Evolutionary conservation across 2,797 vertebrate genomes (phyloP), one percentile per base, ranked within the genome.

Genomic region (Acrossocheilus wenchowensis): DNA sequence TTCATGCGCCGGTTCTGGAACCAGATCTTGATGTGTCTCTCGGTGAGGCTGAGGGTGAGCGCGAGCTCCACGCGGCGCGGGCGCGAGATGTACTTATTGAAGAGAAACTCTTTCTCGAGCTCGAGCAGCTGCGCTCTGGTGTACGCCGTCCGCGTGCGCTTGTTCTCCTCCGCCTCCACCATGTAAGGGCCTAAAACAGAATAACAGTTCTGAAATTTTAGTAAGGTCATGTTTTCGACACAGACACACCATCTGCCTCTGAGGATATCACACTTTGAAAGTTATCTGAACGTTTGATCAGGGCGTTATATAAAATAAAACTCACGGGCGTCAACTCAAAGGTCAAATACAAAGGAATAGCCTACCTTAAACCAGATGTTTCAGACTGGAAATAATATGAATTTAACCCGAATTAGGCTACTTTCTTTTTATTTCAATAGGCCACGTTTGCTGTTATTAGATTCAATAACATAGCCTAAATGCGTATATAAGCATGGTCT

Each of bases 21-120:
- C 97, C 97, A 98, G 95, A 98, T 98, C 93, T 98, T 98, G 91
- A 99, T 99, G 94, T 99, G 98, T 8, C 98, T 95, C 94, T 99
- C 98, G 36, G 98, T 99, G 92, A 99, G 96, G 95, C 97, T 97
- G 82, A 99, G 95, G 90, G 97, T 97, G 78, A 99, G 96, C 0
- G 98, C 98, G 90, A 99, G 93, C 94, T 99, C 98, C 82, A 99
- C 98, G 36, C 98, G 96, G 39, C 98, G 96, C 0, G 98, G 98
- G 88, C 98, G 94, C 3, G 98, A 99, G 93, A 99, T 99, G 94
- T 99, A 99, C 74, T 98, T 97, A 94, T 99, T 99, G 92, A 98
- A 99, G 2, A 99, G 95, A 89, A 99, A 99, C 90, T 99, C 98
- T 91, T 99, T 99, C 93, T 99, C 98, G 73, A 99, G 95, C 91